Evolutionary conservation across 2,113 vertebrate genomes (phyloP), one percentile per base, ranked within the genome.

Genomic region (Athene noctua): DNA sequence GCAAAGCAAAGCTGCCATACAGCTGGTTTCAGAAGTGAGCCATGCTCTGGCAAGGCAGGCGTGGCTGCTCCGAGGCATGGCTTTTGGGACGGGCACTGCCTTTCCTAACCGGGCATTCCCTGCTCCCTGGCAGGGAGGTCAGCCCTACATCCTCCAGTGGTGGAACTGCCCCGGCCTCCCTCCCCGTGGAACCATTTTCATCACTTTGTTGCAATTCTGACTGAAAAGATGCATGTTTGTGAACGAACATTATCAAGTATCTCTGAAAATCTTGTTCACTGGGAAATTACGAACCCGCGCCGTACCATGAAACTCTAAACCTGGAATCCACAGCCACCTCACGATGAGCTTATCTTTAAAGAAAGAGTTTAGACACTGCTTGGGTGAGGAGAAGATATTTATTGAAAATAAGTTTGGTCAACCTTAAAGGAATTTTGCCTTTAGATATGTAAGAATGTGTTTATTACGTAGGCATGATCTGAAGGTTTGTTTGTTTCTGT

Each of bases 401-500:
- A 63, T 63, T 84, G 80, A 42, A 94, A 95, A 74, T 42, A 78
- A 40, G 22, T 47, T 47, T 11, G 72, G 65, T 58, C 34, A 68
- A 29, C 80, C 88, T 90, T 70, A 73, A 93, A 88, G 83, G 72
- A 92, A 10, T 46, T 80, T 42, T 94, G 71, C 73, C 89, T 94
- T 92, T 9, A 84, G 91, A 83, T 73, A 25, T 3, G 5, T 38
- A n/a, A 70, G 80, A 73, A 26, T 0, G 5, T 94, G 86, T 91
- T 96, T 93, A 66, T 68, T 83, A 34, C 26, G 40, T 21, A 38
- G 42, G 21, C 20, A 14, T 14, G 83, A 94, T 95, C 86, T 92
- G 88, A 96, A 88, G 86, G 19, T 70, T n/a, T 42, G 54, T 89
- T 68, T 88, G 83, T 84, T 94, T 96, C 68, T 96, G 94, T 95